Percentiles rank a stretch among this genome's conserved stretches.
These are phyloP conservation scores for Pelodiscus sinensis DNA, from an alignment of 2,113 vertebrate genomes.

Conservation along the genomic window DNA sequence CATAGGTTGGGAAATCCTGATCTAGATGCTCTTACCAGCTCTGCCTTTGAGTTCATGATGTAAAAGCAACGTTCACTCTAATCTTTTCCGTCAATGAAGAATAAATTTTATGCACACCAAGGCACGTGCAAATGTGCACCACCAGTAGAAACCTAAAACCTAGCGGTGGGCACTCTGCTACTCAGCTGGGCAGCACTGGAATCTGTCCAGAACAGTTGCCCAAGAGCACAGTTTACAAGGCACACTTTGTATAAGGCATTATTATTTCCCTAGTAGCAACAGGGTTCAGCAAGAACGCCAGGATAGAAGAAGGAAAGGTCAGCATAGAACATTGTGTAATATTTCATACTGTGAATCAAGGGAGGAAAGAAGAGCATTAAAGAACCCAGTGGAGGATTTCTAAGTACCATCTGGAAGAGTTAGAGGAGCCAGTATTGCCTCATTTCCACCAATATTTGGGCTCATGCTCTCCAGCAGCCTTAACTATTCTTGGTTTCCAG, in stretches of 20 bases:
- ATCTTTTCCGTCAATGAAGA: too few relatives aligned
- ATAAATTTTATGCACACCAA: too few relatives aligned
- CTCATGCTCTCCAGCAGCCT: not conserved
- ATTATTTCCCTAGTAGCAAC: not conserved
- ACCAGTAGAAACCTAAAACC: too few relatives aligned
- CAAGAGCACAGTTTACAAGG: too few relatives aligned
- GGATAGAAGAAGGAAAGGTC: not conserved
- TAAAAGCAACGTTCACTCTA: not conserved
- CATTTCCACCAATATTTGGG: not conserved
- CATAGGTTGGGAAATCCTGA: not conserved
- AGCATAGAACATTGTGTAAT: rapidly evolving
- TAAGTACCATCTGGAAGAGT: not conserved
- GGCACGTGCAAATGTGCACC: too few relatives aligned
- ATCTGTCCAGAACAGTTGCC: too few relatives aligned
- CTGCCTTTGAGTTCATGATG: not conserved
- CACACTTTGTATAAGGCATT: not conserved
- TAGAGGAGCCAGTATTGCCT: rapidly evolving
- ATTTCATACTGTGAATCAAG: not conserved
- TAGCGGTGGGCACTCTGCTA: too few relatives aligned
- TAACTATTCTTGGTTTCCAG: not conserved
- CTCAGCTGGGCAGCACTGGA: too few relatives aligned
- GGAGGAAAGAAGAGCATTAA: not conserved
- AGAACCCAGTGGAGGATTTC: not conserved
- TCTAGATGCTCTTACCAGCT: not conserved
- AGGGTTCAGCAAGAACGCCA: not conserved